A percentile compares a stretch with the other conserved stretches of the same genome.
Evolutionary conservation across 2,888 invertebrate genomes (phyloP).

Genomic region (Norana najaformis): DNA sequence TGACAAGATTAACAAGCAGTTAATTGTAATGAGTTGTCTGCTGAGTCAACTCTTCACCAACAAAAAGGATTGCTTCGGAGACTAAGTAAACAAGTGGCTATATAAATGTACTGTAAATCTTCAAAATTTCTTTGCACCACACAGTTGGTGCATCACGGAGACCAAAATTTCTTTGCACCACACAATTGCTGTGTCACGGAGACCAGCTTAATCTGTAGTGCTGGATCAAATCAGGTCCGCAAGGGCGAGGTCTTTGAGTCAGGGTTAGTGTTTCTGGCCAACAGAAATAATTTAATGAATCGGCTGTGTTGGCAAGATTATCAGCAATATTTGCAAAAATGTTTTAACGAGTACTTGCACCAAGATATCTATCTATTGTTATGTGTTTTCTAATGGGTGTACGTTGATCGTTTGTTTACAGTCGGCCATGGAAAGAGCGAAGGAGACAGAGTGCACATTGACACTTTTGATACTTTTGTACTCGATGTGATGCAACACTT

Average conservation of each 20-base stretch:
- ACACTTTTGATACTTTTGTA: slow-evolving; percentile 56
- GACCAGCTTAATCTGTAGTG: no score
- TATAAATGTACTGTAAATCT: background rate
- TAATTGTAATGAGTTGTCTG: background rate
- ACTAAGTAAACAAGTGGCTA: background rate
- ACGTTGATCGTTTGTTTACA: slow-evolving; percentile 41
- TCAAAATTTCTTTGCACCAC: no score
- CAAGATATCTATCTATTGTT: background rate
- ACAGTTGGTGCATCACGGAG: no score
- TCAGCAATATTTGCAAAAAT: no score
- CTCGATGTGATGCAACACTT: slow-evolving; percentile 60
- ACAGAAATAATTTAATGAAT: no score
- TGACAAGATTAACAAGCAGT: background rate
- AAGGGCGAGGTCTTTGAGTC: no score
- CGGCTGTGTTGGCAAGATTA: no score
- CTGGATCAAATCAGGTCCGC: no score
- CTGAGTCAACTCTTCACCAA: background rate
- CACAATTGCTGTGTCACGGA: no score
- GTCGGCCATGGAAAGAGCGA: slow-evolving; percentile 65
- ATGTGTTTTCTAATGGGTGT: background rate
- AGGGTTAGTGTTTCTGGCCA: no score
- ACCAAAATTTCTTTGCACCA: no score
- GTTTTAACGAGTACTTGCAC: no score
- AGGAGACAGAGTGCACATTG: slow-evolving; percentile 59
- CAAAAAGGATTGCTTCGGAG: background rate